Evolutionary conservation across 2,113 vertebrate genomes (phyloP).

Genomic region (Sinocyclocheilus grahami): DNA sequence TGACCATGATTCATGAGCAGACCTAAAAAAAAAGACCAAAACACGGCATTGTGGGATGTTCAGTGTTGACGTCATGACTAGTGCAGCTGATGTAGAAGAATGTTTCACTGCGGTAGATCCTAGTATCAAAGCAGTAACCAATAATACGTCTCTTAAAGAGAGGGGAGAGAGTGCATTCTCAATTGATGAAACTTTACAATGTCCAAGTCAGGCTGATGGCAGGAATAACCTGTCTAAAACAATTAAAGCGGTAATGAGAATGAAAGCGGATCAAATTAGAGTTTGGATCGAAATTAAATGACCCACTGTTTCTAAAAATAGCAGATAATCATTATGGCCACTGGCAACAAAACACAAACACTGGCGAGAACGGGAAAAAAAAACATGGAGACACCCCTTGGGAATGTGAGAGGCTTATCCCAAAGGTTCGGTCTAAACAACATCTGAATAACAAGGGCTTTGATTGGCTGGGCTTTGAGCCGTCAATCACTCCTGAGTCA

Average conservation of each 20-base stretch:
- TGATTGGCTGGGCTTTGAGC: constrained; percentile 39
- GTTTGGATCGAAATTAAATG: background rate
- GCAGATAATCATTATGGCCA: background rate
- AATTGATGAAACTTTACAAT: background rate
- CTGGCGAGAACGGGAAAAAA: background rate
- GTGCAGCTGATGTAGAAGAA: background rate
- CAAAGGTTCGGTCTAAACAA: constrained; percentile 23
- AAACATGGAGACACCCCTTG: constrained; percentile 30
- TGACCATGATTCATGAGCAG: background rate
- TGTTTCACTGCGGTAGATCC: background rate
- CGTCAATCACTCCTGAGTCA: constrained; percentile 5
- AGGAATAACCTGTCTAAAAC: background rate
- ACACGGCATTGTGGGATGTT: background rate
- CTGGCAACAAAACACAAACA: constrained; percentile 14
- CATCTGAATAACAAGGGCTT: constrained; percentile 47
- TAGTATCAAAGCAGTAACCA: background rate
- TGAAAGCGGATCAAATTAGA: background rate
- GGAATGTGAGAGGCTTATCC: constrained; percentile 14
- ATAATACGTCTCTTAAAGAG: background rate
- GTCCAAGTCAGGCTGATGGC: background rate
- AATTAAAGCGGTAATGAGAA: background rate
- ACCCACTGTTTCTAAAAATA: constrained; percentile 25
- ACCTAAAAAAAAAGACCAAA: constrained; percentile 7
- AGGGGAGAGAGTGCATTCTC: background rate
- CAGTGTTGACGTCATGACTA: background rate